A percentile compares a stretch with the other conserved stretches of the same genome.
phyloP scores from a whole-genome alignment of 2,113 vertebrate genomes.

The Connochaetes taurinus region DNA sequence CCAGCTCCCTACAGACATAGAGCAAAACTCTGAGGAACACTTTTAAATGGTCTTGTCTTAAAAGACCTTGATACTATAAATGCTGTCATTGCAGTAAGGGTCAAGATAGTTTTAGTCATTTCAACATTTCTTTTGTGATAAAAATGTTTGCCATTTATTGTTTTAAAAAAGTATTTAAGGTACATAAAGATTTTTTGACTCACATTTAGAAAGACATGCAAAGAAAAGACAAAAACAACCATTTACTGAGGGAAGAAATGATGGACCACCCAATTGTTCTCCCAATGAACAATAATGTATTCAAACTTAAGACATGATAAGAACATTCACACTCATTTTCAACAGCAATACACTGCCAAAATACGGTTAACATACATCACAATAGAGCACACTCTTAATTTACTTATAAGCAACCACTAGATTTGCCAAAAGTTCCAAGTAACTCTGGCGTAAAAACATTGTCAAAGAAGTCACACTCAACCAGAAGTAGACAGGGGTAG shows the following conservation, averaged over 20 bases:
- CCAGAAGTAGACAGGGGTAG: background rate
- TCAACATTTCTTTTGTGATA: background rate
- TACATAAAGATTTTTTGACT: background rate
- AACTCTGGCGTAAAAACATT: conserved; percentile 61
- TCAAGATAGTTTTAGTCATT: background rate
- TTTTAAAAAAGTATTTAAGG: background rate
- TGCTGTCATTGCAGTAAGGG: background rate
- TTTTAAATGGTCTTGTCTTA: background rate
- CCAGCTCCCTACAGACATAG: background rate
- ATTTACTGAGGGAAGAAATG: background rate
- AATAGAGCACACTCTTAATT: conserved; percentile 68
- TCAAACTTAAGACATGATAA: conserved; percentile 25
- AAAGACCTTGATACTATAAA: background rate
- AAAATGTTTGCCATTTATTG: background rate
- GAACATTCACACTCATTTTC: conserved; percentile 22
- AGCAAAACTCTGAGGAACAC: background rate
- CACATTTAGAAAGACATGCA: background rate
- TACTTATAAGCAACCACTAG: conserved; percentile 53
- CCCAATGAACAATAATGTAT: background rate
- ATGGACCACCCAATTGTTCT: background rate
- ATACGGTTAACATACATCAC: conserved; percentile 28
- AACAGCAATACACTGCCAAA: conserved; percentile 36
- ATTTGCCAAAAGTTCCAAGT: conserved; percentile 28
- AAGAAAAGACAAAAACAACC: background rate
- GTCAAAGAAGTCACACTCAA: conserved; percentile 45